Evolutionary conservation across 2,888 invertebrate species (phyloP).

Genomic region (Blomia tropicalis): DNA sequence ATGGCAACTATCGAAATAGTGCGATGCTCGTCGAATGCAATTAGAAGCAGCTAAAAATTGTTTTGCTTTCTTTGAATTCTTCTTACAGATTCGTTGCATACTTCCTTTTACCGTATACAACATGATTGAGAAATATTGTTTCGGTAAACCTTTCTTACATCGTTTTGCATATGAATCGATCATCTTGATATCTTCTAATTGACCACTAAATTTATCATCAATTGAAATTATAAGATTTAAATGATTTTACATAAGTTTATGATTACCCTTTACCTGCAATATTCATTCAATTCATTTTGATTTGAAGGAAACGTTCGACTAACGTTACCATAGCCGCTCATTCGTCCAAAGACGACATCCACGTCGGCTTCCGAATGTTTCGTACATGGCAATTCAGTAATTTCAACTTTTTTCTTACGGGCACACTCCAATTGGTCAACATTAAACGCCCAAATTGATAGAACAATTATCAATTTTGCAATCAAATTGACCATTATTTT

Average conservation of each 20-base stretch:
- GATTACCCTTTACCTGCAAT: constrained; percentile 17
- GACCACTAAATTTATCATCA: background rate
- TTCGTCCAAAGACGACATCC: constrained; percentile 18
- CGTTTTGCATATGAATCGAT: constrained; percentile 18
- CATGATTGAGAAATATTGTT: constrained; percentile 18
- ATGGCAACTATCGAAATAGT: constrained; percentile 15
- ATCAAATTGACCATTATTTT: too few species aligned
- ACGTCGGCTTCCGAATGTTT: constrained; percentile 11
- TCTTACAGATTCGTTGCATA: constrained; percentile 18
- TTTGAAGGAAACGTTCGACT: constrained; percentile 11
- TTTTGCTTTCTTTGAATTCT: constrained; percentile 15
- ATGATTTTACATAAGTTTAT: too few species aligned
- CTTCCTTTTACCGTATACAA: constrained; percentile 18
- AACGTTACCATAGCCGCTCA: constrained; percentile 19
- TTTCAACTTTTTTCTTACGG: background rate
- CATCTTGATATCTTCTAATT: constrained; percentile 11
- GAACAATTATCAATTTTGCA: too few species aligned
- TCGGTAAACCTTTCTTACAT: constrained; percentile 20
- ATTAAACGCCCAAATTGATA: too few species aligned
- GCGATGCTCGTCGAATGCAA: constrained; percentile 15
- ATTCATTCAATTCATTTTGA: constrained; percentile 7
- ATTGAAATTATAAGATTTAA: background rate
- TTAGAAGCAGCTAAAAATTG: constrained; percentile 11
- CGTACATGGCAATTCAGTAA: constrained; percentile 4
- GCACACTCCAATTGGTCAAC: too few species aligned